Evolutionary conservation across 2,113 vertebrate genomes (phyloP).

Genomic region (Athene cunicularia): DNA sequence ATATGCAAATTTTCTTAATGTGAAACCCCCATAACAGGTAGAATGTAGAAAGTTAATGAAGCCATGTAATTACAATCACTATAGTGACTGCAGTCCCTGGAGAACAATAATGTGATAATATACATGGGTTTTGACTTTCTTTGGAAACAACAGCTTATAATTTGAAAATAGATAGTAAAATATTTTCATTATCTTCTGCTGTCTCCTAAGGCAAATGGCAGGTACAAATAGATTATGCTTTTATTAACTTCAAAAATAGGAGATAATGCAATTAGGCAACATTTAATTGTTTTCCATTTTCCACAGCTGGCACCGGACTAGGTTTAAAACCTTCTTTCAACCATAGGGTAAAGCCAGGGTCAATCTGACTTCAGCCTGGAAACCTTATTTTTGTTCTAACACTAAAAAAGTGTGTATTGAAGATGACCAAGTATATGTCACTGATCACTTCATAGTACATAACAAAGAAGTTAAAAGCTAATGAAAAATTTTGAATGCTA

Average conservation of each 20-base stretch:
- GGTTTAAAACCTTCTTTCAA: slow-evolving; percentile 31
- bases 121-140: slow-evolving; percentile 79
- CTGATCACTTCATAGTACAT: not conserved
- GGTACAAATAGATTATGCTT: slow-evolving; percentile 82
- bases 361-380: not conserved
- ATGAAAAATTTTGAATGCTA: not conserved
- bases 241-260: slow-evolving; percentile 81
- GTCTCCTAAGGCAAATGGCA: slow-evolving; percentile 81
- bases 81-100: slow-evolving; percentile 83
- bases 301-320: not conserved
- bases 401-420: not conserved
- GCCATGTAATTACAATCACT: slow-evolving; percentile 91
- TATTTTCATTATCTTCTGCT: slow-evolving; percentile 84
- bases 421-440: not conserved
- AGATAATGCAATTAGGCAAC: slow-evolving; percentile 63
- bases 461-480: slow-evolving; percentile 17
- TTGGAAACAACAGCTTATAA: slow-evolving; percentile 80
- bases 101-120: slow-evolving; percentile 84
- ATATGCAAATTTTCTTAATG: slow-evolving; percentile 91
- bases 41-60: slow-evolving; percentile 91
- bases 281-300: slow-evolving; percentile 60
- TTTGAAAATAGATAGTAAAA: slow-evolving; percentile 86
- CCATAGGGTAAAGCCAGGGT: not conserved
- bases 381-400: not conserved
- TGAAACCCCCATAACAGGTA: slow-evolving; percentile 84